phyloP scores from a whole-genome alignment of 37 sponge, comb jelly and placozoan genomes.

The Spongia lamella region DNA sequence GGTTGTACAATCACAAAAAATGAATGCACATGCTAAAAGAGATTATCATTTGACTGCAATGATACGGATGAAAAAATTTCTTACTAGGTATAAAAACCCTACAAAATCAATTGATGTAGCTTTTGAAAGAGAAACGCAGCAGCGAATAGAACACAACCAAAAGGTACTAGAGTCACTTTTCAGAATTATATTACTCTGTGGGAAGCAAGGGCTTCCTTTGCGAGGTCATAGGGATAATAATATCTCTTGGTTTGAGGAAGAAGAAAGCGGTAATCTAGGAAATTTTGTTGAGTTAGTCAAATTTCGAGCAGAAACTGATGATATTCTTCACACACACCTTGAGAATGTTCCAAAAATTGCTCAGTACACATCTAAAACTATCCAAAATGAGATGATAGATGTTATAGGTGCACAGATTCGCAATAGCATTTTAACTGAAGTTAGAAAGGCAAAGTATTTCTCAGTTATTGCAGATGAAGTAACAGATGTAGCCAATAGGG shows the following conservation, averaged over 20 bases:
- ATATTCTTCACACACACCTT: slow-evolving; percentile 26
- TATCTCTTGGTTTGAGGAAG: slow-evolving; percentile 15
- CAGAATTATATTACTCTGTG: slow-evolving; percentile 58
- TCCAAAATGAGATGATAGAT: slow-evolving; percentile 61
- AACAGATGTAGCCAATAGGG: slow-evolving; percentile 50
- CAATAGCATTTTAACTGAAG: slow-evolving; percentile 19
- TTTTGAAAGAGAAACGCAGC: slow-evolving; percentile 5
- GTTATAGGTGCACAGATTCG: slow-evolving; percentile 34
- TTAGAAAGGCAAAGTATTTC: slow-evolving; percentile 41
- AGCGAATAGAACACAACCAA: slow-evolving; percentile 38
- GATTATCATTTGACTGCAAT: slow-evolving; percentile 18
- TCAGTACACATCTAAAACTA: slow-evolving; percentile 70
- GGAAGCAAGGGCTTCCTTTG: slow-evolving; percentile 66
- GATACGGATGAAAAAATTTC: slow-evolving; percentile 18
- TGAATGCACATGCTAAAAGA: neutral
- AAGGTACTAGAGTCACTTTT: slow-evolving; percentile 60
- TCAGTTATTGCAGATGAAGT: slow-evolving; percentile 72
- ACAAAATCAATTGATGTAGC: slow-evolving; percentile 5
- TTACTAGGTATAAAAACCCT: slow-evolving; percentile 16
- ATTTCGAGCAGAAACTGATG: slow-evolving; percentile 69
- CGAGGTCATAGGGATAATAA: slow-evolving; percentile 68
- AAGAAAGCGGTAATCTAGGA: slow-evolving; percentile 46
- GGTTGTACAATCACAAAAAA: neutral
- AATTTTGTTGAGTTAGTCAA: slow-evolving; percentile 64
- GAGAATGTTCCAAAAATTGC: slow-evolving; percentile 65